Evolutionary conservation across 2,113 vertebrate species (phyloP).

Genomic region (Chloropsis hardwickii): DNA sequence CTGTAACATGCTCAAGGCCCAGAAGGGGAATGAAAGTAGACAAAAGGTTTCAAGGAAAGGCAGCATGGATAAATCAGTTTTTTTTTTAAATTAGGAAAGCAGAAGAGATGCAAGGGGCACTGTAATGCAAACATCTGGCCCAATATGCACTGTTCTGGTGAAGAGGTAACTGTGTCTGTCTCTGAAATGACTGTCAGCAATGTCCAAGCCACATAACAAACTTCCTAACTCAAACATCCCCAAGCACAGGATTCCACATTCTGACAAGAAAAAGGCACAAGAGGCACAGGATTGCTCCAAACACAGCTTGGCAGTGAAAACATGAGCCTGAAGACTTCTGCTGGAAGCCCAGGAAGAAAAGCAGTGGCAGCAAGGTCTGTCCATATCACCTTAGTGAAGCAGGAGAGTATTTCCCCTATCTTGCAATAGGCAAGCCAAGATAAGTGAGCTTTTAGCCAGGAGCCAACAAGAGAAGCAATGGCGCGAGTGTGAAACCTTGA

Average conservation of each 20-base stretch:
- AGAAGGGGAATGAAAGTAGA: conserved; percentile 51
- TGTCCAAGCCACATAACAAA: neutral
- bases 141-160: neutral
- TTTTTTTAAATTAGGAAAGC: conserved; percentile 15
- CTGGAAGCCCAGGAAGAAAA: neutral
- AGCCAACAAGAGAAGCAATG: neutral
- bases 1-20: conserved; percentile 34
- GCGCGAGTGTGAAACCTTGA: neutral
- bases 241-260: neutral
- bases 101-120: neutral
- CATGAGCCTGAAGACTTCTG: neutral
- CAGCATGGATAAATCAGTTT: conserved; percentile 14
- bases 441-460: neutral
- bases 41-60: conserved; percentile 53
- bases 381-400: neutral
- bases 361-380: neutral
- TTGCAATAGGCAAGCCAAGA: neutral
- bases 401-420: neutral
- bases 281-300: neutral
- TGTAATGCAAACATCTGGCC: conserved; percentile 26
- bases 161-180: neutral
- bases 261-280: neutral
- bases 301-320: neutral
- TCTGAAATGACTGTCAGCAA: neutral
- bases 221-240: neutral